Conservation (phyloP, 2,888 invertebrate genomes). For the Hemicrepidius hirtus region DNA sequence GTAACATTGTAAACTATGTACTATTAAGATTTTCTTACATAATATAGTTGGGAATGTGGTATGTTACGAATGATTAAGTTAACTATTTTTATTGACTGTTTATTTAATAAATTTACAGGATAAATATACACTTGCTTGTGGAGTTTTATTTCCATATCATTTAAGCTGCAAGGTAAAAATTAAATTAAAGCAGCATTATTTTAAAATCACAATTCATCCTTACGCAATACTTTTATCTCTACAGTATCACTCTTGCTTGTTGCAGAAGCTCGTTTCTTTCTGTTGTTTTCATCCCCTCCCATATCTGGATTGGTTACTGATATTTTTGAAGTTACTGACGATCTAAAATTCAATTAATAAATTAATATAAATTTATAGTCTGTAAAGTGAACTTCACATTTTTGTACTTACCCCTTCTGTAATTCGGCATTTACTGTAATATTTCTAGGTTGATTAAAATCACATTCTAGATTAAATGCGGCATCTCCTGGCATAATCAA, state of each 20-base stretch:
- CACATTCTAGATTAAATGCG: conserved; percentile 79
- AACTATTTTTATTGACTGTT: conserved; percentile 30
- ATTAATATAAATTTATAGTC: too few species aligned
- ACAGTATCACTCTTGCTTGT: conserved; percentile 59
- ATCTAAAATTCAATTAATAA: too few species aligned
- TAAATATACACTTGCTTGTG: conserved; percentile 12
- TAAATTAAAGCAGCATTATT: neutral
- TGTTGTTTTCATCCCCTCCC: conserved; percentile 62
- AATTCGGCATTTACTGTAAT: conserved; percentile 68
- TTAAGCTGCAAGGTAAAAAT: conserved; percentile 34
- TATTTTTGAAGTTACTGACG: conserved; percentile 71
- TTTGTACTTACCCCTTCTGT: conserved; percentile 24
- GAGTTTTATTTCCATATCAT: conserved; percentile 20
- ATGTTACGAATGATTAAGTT: conserved; percentile 26
- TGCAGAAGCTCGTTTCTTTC: conserved; percentile 56
- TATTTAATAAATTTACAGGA: conserved; percentile 43
- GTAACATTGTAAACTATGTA: neutral
- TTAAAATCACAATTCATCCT: conserved; percentile 52
- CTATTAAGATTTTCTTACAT: neutral
- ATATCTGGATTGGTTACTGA: conserved; percentile 76
- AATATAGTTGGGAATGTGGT: conserved; percentile 31
- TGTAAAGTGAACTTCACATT: too few species aligned
- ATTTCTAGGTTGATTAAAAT: conserved; percentile 76
- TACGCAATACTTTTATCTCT: conserved; percentile 57
- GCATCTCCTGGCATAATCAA: conserved; percentile 79